phyloP scores from a whole-genome alignment of 2,113 vertebrate species.

The Nycticryphes semicollaris region DNA sequence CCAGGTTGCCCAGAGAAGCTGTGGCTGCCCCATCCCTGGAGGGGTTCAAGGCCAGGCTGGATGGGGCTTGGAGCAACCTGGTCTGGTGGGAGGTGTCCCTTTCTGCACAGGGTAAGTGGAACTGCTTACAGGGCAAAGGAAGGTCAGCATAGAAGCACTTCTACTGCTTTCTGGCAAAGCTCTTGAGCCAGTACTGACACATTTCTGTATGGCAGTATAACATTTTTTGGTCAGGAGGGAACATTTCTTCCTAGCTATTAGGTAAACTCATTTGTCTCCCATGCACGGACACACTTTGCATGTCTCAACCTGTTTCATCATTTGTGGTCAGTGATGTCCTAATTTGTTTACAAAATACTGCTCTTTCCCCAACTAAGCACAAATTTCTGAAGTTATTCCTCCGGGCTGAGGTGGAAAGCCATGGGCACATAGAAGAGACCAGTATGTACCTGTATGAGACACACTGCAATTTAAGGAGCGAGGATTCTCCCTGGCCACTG shows the following conservation, averaged over 20 bases:
- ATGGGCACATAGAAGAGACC: background rate
- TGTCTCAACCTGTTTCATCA: background rate
- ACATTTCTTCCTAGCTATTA: background rate
- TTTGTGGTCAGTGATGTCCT: background rate
- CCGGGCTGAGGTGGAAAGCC: background rate
- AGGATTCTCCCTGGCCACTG: background rate
- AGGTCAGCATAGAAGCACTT: background rate
- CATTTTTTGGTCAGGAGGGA: background rate
- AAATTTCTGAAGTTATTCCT: background rate
- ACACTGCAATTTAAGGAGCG: background rate
- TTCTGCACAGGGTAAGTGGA: background rate
- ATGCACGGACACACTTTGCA: background rate
- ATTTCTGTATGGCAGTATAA: background rate
- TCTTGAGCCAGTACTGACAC: background rate
- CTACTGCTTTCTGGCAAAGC: background rate
- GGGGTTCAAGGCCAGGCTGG: no score
- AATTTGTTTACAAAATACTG: background rate
- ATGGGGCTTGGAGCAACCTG: no score
- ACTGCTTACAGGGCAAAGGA: background rate
- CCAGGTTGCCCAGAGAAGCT: no score
- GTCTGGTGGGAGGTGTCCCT: no score
- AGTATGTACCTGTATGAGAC: background rate
- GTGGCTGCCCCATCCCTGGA: no score
- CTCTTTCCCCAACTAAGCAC: background rate
- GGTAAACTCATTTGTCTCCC: background rate